Evolutionary conservation across 1,140 invertebrate species (phyloP).

Genomic region (Zaprionus nigranus): DNA sequence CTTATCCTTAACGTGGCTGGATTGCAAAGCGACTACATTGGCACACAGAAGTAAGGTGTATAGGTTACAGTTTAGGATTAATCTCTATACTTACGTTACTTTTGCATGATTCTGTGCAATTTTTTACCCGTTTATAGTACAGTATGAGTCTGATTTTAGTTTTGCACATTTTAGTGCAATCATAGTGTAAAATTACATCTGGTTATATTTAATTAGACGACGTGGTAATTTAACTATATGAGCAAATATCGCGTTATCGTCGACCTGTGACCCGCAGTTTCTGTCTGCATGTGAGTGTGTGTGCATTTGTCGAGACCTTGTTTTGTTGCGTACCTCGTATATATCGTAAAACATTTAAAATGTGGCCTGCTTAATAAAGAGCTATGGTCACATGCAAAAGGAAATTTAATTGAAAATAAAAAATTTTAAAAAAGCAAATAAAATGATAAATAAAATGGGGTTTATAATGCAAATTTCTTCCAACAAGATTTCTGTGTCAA

Average conservation of each 20-base stretch:
- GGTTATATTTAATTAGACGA: slow-evolving; percentile 77
- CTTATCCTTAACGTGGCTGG: slow-evolving; percentile 36
- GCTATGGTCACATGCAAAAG: too few species aligned
- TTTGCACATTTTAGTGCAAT: slow-evolving; percentile 62
- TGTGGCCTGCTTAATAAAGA: slow-evolving; percentile 6
- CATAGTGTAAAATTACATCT: slow-evolving; percentile 68
- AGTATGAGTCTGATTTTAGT: slow-evolving; percentile 64
- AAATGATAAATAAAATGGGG: slow-evolving; percentile 13
- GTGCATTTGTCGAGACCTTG: slow-evolving; percentile 42
- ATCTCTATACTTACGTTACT: slow-evolving; percentile 18
- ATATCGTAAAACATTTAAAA: slow-evolving; percentile 54
- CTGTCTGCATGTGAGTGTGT: background rate
- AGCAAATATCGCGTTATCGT: slow-evolving; percentile 41
- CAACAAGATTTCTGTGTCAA: background rate
- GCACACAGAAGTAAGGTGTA: slow-evolving; percentile 23
- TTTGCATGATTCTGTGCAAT: slow-evolving; percentile 26
- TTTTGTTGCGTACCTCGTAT: slow-evolving; percentile 44
- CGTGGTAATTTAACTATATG: slow-evolving; percentile 43
- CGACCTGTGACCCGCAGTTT: background rate
- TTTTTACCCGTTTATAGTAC: slow-evolving; percentile 7
- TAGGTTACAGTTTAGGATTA: slow-evolving; percentile 1
- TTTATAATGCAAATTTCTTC: background rate
- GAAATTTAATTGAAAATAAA: too few species aligned
- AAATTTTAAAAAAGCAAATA: background rate
- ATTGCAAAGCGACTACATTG: slow-evolving; percentile 46